Evolutionary conservation across 2,888 invertebrate genomes (phyloP).

Genomic region (Andrena bucephala): DNA sequence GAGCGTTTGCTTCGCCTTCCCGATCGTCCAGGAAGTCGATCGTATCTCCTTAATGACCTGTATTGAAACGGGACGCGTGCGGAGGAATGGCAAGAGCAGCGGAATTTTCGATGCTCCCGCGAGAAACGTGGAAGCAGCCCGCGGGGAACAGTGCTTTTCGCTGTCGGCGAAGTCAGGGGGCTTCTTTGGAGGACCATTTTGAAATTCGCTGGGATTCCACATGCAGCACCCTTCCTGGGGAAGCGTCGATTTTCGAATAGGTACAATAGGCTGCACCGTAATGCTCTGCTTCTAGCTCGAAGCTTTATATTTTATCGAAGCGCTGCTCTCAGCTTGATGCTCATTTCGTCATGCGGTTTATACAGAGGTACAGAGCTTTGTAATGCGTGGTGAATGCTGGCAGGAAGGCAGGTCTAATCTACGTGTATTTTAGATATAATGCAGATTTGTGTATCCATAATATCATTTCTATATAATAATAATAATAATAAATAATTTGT

Average conservation of each 20-base stretch:
- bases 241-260: not conserved
- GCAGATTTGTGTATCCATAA: no score
- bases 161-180: not conserved
- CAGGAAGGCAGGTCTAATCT: no score
- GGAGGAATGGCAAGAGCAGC: not conserved
- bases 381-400: no score
- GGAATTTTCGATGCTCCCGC: not conserved
- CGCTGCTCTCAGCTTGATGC: not conserved
- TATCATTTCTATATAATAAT: no score
- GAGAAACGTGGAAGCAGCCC: not conserved
- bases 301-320: not conserved
- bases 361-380: no score
- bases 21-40: constrained; percentile 36
- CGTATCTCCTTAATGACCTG: constrained; percentile 34
- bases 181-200: not conserved
- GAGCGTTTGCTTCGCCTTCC: not conserved
- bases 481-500: no score
- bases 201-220: not conserved
- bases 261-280: not conserved
- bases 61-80: constrained; percentile 24
- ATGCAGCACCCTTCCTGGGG: not conserved
- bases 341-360: no score
- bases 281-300: not conserved
- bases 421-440: no score
- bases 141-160: not conserved